A percentile compares a stretch with the other conserved stretches of the same genome.
Conservation (phyloP, 2,888 invertebrate species). For the Tiliacea citrago region DNA sequence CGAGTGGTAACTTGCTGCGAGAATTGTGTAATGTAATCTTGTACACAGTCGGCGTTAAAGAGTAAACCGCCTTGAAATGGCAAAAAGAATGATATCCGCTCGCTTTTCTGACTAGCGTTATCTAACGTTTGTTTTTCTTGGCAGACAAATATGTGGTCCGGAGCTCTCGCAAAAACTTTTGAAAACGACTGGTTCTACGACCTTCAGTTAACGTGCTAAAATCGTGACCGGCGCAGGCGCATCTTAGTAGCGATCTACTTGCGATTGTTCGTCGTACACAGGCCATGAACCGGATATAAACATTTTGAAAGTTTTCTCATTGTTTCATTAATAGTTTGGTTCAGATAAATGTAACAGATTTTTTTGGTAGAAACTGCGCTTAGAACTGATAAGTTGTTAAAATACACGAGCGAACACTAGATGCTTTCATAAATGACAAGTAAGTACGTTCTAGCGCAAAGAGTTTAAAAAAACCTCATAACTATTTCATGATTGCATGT, state of each 20-base stretch:
- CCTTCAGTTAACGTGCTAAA: constrained; percentile 70
- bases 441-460: constrained; percentile 30
- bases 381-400: constrained; percentile 15
- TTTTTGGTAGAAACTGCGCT: constrained; percentile 19
- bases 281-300: constrained; percentile 73
- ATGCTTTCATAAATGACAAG: constrained; percentile 55
- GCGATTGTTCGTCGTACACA: constrained; percentile 71
- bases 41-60: constrained; percentile 78
- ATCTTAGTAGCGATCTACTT: constrained; percentile 66
- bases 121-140: constrained; percentile 79
- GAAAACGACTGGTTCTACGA: constrained; percentile 68
- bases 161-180: constrained; percentile 73
- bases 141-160: constrained; percentile 66
- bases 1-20: constrained; percentile 77
- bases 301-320: constrained; percentile 68
- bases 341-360: constrained; percentile 14
- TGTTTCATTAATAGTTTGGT: constrained; percentile 63
- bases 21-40: constrained; percentile 87
- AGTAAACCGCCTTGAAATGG: constrained; percentile 88
- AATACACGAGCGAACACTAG: constrained; percentile 38
- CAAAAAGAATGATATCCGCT: constrained; percentile 83
- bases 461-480: constrained; percentile 37
- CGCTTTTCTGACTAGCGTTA: constrained; percentile 82
- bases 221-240: constrained; percentile 68
- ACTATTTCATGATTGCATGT: constrained; percentile 65